Percentiles rank a stretch among this genome's conserved stretches.
Conservation (phyloP, 2,888 invertebrate genomes). For the Eristalis tenax region DNA sequence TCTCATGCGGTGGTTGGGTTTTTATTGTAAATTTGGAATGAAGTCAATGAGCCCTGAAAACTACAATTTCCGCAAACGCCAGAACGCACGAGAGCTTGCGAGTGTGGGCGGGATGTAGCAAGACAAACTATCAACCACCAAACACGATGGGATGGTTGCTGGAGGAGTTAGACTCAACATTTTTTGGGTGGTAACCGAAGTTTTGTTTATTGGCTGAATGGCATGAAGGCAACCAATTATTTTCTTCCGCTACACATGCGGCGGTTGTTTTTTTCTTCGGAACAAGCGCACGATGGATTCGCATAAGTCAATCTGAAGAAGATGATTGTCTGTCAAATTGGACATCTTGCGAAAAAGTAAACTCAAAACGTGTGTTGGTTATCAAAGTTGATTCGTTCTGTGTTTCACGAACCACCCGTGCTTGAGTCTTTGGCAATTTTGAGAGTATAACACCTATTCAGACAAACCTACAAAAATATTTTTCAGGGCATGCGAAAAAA, state of each 20-base stretch:
- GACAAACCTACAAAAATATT: no score
- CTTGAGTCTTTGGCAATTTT: no score
- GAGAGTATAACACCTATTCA: no score
- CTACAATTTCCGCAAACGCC: conserved; percentile 62
- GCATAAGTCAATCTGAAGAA: neutral
- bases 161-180: neutral
- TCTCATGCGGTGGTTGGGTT: conserved; percentile 57
- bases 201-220: conserved; percentile 35
- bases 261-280: neutral
- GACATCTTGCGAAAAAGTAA: no score
- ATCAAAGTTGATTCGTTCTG: no score
- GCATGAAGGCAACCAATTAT: neutral
- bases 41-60: conserved; percentile 71
- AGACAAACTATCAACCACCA: conserved; percentile 48
- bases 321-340: no score
- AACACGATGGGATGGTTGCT: conserved; percentile 7
- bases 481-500: no score
- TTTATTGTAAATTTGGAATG: conserved; percentile 65
- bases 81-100: neutral
- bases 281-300: neutral
- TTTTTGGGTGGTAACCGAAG: conserved; percentile 23
- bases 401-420: no score
- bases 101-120: neutral
- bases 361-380: no score
- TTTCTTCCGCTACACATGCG: conserved; percentile 25